A percentile compares a stretch with the other conserved stretches of the same genome.
phyloP scores from a whole-genome alignment of 1,140 invertebrate species.

The Eubasilissa regina region DNA sequence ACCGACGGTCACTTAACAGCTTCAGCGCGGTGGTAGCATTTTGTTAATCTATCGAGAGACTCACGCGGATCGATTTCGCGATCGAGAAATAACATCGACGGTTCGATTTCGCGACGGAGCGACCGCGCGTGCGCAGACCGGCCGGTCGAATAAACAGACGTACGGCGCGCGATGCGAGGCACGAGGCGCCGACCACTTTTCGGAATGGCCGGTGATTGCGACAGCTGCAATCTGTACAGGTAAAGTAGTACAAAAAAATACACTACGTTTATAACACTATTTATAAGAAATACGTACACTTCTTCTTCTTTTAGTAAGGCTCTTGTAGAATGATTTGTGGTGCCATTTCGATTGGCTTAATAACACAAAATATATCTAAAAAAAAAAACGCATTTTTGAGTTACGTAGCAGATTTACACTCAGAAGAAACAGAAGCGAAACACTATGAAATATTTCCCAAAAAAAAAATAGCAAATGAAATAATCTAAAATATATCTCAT shows the following conservation, averaged over 20 bases:
- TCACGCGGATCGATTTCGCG: not conserved
- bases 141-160: conserved; percentile 16
- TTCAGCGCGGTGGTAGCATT: not conserved
- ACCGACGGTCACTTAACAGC: not conserved
- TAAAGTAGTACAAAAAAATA: not conserved
- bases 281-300: no score
- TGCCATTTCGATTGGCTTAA: no score
- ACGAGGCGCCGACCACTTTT: not conserved
- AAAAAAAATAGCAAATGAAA: no score
- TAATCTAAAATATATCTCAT: no score
- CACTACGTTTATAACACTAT: no score
- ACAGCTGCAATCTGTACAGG: not conserved
- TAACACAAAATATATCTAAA: no score
- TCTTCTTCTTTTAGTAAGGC: no score
- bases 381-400: no score
- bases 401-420: no score
- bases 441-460: no score
- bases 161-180: not conserved
- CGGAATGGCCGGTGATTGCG: not conserved
- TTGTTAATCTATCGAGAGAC: not conserved
- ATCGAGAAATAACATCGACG: not conserved
- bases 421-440: no score
- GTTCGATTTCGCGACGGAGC: not conserved
- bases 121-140: not conserved
- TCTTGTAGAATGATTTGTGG: no score